Evolutionary conservation across 2,888 invertebrate genomes (phyloP).

Genomic region (Catonia carolina): DNA sequence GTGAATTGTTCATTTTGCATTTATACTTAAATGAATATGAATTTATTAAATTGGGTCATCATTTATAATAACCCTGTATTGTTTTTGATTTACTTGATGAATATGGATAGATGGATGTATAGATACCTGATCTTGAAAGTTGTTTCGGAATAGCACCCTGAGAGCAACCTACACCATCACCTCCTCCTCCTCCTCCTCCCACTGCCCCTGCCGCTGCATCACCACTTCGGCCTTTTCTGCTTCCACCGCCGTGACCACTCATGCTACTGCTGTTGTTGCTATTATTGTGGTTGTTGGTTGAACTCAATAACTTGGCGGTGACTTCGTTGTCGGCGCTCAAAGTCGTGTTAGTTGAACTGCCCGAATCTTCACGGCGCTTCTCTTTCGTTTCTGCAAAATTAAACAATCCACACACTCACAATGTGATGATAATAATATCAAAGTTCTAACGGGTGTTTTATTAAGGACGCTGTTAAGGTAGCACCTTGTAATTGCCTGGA

Average conservation of each 20-base stretch:
- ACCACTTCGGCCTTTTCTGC: background rate
- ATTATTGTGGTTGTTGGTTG: no score
- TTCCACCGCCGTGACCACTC: constrained; percentile 7
- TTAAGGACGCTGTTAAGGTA: no score
- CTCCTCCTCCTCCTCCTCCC: no score
- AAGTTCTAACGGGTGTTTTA: no score
- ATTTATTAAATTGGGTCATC: no score
- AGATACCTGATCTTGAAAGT: constrained; percentile 4
- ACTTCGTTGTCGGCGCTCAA: constrained; percentile 2
- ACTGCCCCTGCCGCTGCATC: background rate
- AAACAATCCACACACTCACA: background rate
- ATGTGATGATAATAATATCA: background rate
- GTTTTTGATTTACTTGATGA: no score
- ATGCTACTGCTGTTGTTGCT: background rate
- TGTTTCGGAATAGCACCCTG: constrained; percentile 34
- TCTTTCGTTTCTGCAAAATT: constrained; percentile 9
- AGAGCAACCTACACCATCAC: background rate
- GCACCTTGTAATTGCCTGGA: no score
- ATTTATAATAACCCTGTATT: no score
- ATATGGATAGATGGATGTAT: no score
- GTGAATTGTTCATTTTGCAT: no score
- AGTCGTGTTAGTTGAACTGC: constrained; percentile 23
- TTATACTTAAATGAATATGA: no score
- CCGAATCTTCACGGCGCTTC: constrained; percentile 23
- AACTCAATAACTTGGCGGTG: background rate